These are phyloP conservation scores for Catocala sponsa DNA, from an alignment of 2,888 invertebrate species.

Conservation along the genomic window DNA sequence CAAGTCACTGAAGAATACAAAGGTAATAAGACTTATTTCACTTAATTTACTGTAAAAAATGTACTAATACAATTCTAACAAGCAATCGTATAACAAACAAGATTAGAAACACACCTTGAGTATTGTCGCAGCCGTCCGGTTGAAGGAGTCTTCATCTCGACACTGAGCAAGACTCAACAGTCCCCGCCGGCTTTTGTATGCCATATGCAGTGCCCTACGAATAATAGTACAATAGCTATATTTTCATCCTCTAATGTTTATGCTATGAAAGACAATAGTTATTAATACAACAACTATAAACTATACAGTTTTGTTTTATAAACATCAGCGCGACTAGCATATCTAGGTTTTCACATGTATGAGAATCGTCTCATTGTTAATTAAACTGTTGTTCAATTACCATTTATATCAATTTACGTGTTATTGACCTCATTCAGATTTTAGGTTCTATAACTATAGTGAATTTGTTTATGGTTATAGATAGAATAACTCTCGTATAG, in stretches of 20 bases:
- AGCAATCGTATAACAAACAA: not conserved
- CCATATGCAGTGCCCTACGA: slow-evolving; percentile 80
- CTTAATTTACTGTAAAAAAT: not conserved
- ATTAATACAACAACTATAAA: slow-evolving; percentile 82
- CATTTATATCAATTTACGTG: slow-evolving; percentile 1
- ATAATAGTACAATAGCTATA: slow-evolving; percentile 73
- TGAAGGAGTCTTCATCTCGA: slow-evolving; percentile 70
- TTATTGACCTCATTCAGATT: no score
- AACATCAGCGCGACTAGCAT: slow-evolving; percentile 74
- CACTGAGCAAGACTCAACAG: slow-evolving; percentile 79
- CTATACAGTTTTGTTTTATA: slow-evolving; percentile 77
- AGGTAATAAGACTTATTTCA: no score
- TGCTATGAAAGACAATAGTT: slow-evolving; percentile 78
- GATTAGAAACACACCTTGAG: slow-evolving; percentile 71
- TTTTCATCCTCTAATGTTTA: slow-evolving; percentile 72
- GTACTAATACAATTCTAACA: not conserved
- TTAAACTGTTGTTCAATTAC: slow-evolving; percentile 31
- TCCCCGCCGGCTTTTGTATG: slow-evolving; percentile 85
- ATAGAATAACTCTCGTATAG: no score
- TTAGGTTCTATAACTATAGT: no score
- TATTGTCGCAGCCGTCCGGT: slow-evolving; percentile 77
- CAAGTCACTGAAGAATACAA: no score
- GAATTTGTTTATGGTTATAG: no score
- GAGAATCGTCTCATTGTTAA: slow-evolving; percentile 62
- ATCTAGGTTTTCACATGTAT: slow-evolving; percentile 69